Percentiles rank a stretch among this genome's conserved stretches.
Conservation (phyloP, 2,797 vertebrate genomes). For the Ispidina lecontei region DNA sequence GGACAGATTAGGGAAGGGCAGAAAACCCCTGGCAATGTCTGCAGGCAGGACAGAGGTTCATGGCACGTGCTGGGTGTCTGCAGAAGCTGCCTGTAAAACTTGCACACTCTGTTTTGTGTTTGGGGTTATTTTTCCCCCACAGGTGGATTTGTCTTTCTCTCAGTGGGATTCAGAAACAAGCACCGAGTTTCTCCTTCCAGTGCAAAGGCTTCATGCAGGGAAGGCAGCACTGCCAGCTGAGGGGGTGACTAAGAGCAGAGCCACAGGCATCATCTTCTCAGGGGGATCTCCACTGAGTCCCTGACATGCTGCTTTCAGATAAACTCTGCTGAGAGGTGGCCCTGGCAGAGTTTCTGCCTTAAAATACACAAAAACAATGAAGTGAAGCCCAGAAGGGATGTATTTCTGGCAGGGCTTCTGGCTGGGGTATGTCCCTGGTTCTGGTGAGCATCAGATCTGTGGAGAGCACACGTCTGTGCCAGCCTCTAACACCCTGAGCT, state of each 20-base stretch:
- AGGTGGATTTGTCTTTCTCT: not conserved
- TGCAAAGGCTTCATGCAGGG: not conserved
- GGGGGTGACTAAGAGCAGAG: not conserved
- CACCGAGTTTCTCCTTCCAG: not conserved
- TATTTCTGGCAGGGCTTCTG: not conserved
- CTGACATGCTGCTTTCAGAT: not conserved
- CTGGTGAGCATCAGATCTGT: accelerated
- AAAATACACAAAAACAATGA: not conserved
- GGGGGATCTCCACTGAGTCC: not conserved
- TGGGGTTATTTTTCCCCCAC: not conserved
- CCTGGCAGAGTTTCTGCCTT: not conserved
- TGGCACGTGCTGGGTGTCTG: not conserved
- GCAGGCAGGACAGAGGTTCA: not conserved
- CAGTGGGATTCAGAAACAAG: not conserved
- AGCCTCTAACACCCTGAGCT: not conserved
- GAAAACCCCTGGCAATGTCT: not conserved
- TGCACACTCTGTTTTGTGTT: not conserved
- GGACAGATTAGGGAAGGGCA: not conserved
- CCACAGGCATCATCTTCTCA: not conserved
- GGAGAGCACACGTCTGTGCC: not conserved
- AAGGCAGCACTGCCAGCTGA: not conserved
- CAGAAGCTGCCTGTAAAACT: not conserved
- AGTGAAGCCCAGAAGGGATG: not conserved
- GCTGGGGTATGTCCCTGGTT: not conserved
- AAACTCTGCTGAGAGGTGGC: not conserved